phyloP scores from a whole-genome alignment of 2,113 vertebrate species.

The Physeter macrocephalus region DNA sequence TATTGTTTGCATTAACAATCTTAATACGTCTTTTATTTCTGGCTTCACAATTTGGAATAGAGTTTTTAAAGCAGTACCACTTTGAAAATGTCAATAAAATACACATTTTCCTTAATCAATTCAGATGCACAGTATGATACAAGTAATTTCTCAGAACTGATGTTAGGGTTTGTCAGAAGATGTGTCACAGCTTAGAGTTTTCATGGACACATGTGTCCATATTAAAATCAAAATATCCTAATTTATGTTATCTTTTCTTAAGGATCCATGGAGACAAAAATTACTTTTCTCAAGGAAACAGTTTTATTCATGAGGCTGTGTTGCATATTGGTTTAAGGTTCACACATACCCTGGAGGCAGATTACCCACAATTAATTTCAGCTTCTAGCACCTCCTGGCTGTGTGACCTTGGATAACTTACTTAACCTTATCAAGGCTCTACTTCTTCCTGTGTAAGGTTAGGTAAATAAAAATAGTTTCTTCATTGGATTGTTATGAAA shows the following conservation, averaged over 20 bases:
- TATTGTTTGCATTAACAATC: constrained; percentile 28
- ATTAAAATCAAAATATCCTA: background rate
- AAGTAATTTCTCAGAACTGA: constrained; percentile 11
- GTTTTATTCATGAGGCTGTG: background rate
- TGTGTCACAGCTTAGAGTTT: background rate
- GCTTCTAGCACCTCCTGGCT: background rate
- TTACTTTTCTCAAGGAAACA: background rate
- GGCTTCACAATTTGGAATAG: constrained; percentile 41
- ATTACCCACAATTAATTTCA: background rate
- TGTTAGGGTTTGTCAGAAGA: background rate
- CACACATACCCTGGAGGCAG: background rate
- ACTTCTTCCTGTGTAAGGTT: background rate
- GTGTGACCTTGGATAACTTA: background rate
- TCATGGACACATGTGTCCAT: background rate
- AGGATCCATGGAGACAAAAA: background rate
- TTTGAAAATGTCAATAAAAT: constrained; percentile 49
- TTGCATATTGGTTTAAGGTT: background rate
- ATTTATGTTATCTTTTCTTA: background rate
- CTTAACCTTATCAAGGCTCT: background rate
- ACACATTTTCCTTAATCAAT: background rate
- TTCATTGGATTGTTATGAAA: background rate
- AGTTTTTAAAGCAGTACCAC: constrained; percentile 27
- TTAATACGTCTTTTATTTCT: constrained; percentile 53
- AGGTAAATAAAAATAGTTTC: background rate
- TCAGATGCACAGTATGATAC: background rate